Conservation (phyloP, 2,113 vertebrate species). For the Proterorhinus semilunaris region DNA sequence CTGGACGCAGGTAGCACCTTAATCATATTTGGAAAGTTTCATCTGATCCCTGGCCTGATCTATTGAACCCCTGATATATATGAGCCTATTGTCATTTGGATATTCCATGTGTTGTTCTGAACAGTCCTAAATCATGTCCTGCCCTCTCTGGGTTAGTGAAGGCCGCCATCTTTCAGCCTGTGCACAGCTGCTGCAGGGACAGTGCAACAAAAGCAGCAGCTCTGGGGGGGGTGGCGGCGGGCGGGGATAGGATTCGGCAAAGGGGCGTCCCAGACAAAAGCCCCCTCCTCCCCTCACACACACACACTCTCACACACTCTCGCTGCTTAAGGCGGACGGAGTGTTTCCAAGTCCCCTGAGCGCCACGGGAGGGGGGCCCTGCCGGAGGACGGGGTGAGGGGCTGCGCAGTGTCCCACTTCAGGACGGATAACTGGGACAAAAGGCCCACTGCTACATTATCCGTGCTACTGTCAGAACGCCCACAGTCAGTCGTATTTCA, state of each 20-base stretch:
- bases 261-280: conserved; percentile 63
- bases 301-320: conserved; percentile 40
- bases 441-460: background rate
- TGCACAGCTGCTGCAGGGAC: conserved; percentile 64
- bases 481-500: background rate
- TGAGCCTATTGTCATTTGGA: too few species aligned
- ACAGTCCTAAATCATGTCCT: too few species aligned
- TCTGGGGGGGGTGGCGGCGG: conserved; percentile 34
- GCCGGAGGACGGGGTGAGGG: conserved; percentile 6
- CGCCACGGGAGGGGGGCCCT: background rate
- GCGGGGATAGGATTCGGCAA: conserved; percentile 15
- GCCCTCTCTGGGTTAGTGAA: too few species aligned
- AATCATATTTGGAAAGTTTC: too few species aligned
- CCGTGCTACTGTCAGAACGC: background rate
- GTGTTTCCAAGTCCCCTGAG: conserved; percentile 64
- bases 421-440: conserved; percentile 1
- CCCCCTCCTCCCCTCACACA: conserved; percentile 18
- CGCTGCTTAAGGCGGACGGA: conserved; percentile 66
- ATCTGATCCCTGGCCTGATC: too few species aligned
- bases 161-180: conserved; percentile 52
- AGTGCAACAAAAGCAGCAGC: conserved; percentile 62
- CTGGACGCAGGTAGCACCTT: too few species aligned
- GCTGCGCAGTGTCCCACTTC: conserved; percentile 25
- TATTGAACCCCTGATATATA: too few species aligned
- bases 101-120: too few species aligned